Evolutionary conservation across 2,797 vertebrate species (phyloP).

Genomic region (Hyperoplus lanceolatus): DNA sequence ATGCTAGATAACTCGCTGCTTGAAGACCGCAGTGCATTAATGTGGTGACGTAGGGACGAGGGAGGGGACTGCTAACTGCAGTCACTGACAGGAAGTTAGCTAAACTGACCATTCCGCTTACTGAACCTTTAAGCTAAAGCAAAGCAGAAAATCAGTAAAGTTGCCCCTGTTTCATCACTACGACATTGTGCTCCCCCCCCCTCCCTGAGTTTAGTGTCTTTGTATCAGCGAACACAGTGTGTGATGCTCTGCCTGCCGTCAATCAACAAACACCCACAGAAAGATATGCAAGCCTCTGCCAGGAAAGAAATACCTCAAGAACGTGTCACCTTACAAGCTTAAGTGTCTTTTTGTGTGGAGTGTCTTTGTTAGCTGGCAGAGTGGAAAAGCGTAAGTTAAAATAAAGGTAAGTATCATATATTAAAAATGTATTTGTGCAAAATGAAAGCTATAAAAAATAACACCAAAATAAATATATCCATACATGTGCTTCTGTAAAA

Average conservation of each 20-base stretch:
- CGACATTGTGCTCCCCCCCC: too few species aligned
- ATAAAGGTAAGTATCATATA: not conserved
- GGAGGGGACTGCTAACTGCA: too few species aligned
- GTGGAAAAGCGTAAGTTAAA: not conserved
- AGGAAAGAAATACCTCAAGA: constrained; percentile 39
- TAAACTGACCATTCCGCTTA: not conserved
- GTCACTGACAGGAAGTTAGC: too few species aligned
- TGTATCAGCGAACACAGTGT: constrained; percentile 11
- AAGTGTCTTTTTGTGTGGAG: constrained; percentile 6
- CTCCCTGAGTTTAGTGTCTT: not conserved
- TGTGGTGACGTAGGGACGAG: too few species aligned
- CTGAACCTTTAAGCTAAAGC: not conserved
- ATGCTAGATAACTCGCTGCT: too few species aligned
- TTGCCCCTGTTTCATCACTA: constrained; percentile 4
- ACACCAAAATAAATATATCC: too few species aligned
- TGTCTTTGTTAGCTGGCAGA: constrained; percentile 4
- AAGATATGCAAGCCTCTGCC: constrained; percentile 17
- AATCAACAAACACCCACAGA: constrained; percentile 20
- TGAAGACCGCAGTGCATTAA: too few species aligned
- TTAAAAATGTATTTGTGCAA: not conserved
- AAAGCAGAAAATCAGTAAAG: not conserved
- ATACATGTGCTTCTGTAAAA: too few species aligned
- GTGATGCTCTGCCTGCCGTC: constrained; percentile 28
- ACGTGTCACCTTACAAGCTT: constrained; percentile 9
- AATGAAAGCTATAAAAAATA: not conserved